These are phyloP conservation scores for Andrena chrysosceles DNA, from an alignment of 2,888 invertebrate species.

Conservation along the genomic window DNA sequence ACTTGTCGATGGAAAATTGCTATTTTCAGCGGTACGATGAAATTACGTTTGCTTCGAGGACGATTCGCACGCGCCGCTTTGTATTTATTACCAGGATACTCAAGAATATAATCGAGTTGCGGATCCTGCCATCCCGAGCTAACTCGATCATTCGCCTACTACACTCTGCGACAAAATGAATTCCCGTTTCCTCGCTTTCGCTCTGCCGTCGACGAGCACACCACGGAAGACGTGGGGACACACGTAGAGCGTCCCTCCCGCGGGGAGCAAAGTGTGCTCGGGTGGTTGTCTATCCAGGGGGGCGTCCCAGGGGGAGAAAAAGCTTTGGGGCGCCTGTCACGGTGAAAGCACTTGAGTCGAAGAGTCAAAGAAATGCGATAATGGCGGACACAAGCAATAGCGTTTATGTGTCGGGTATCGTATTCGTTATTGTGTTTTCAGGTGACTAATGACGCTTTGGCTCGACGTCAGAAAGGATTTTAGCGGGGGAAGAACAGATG, in stretches of 20 bases:
- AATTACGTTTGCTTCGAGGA: constrained; percentile 22
- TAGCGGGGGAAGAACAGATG: neutral
- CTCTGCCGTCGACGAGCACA: neutral
- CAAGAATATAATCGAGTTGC: constrained; percentile 52
- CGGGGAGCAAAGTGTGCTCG: constrained; percentile 13
- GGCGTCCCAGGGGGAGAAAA: constrained; percentile 9
- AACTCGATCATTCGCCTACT: constrained; percentile 41
- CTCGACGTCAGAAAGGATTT: neutral
- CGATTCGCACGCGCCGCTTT: constrained; percentile 4
- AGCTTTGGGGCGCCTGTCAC: constrained; percentile 1
- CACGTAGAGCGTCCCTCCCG: neutral
- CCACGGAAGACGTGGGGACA: constrained; percentile 12
- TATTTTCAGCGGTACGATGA: neutral
- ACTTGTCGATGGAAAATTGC: constrained; percentile 5
- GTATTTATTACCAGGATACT: constrained; percentile 37
- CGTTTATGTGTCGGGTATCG: constrained; percentile 2
- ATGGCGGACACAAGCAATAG: constrained; percentile 13
- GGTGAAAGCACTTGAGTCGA: constrained; percentile 30
- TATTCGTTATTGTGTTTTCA: neutral
- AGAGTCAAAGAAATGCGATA: constrained; percentile 15
- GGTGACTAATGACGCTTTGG: neutral
- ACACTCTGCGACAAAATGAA: constrained; percentile 38
- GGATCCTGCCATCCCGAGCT: constrained; percentile 29
- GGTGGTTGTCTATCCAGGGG: constrained; percentile 23
- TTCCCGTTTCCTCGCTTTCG: constrained; percentile 24